phyloP scores from a whole-genome alignment of 2,797 vertebrate species.

The Centropyge bicolor region DNA sequence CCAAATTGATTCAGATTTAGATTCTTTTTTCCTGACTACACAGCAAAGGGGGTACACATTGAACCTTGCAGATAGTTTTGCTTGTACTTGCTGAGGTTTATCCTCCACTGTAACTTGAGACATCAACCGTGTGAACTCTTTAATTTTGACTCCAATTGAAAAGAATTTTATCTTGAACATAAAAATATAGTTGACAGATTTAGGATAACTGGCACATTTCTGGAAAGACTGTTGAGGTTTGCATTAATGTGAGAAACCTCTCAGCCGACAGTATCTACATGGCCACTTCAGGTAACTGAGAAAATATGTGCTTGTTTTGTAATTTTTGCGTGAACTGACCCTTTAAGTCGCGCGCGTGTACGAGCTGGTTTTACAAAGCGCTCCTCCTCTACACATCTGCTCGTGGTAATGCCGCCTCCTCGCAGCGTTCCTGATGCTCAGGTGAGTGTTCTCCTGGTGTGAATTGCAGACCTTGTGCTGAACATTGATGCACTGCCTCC shows the following conservation, averaged over 20 bases:
- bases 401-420: constrained; percentile 72
- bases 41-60: too few relatives aligned
- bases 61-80: background rate
- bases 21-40: too few relatives aligned
- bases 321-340: constrained; percentile 50
- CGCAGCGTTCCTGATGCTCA: constrained; percentile 76
- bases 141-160: background rate
- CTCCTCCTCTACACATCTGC: constrained; percentile 71
- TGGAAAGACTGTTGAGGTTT: too few relatives aligned
- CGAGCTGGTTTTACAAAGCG: constrained; percentile 56
- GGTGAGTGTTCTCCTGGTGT: constrained; percentile 83
- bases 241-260: background rate
- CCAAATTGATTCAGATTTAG: too few relatives aligned
- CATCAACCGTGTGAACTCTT: background rate
- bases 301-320: background rate
- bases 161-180: background rate
- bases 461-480: constrained; percentile 87
- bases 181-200: background rate
- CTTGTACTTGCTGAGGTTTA: background rate
- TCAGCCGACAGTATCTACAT: constrained; percentile 20
- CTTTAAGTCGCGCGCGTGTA: constrained; percentile 30
- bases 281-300: background rate
- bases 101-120: background rate
- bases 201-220: too few relatives aligned
- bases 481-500: constrained; percentile 90